Percentiles rank a stretch among this genome's conserved stretches.
Conservation (phyloP, 2,888 invertebrate species). For the Branchipolynoe longqiensis region DNA sequence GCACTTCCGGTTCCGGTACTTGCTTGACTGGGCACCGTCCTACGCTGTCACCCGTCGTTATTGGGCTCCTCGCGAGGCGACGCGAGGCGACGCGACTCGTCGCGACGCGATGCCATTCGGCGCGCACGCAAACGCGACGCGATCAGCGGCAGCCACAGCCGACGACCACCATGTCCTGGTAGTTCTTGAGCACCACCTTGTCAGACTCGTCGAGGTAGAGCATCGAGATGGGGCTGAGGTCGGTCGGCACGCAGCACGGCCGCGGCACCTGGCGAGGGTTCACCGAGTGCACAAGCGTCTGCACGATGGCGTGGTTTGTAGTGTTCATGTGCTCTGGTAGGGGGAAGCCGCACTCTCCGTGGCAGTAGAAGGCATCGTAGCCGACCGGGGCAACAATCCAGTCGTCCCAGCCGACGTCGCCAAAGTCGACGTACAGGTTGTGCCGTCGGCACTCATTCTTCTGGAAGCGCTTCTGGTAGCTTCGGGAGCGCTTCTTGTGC, state of each 20-base stretch:
- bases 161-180: slow-evolving; percentile 98
- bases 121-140: neutral
- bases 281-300: slow-evolving; percentile 96
- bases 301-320: slow-evolving; percentile 99
- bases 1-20: no score
- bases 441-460: slow-evolving; percentile 88
- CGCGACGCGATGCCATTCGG: neutral
- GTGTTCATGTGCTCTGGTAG: slow-evolving; percentile 96
- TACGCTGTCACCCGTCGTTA: no score
- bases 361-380: slow-evolving; percentile 97
- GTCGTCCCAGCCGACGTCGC: slow-evolving; percentile 98
- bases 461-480: slow-evolving; percentile 84
- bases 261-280: slow-evolving; percentile 95
- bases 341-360: slow-evolving; percentile 96
- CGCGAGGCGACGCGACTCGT: neutral
- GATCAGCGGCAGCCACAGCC: slow-evolving; percentile 97
- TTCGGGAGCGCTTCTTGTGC: slow-evolving; percentile 84
- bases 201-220: slow-evolving; percentile 96
- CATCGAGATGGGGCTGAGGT: slow-evolving; percentile 96
- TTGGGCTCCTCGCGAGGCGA: no score
- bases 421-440: slow-evolving; percentile 96
- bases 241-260: slow-evolving; percentile 98
- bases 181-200: slow-evolving; percentile 98
- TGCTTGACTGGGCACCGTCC: no score
- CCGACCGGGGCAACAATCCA: slow-evolving; percentile 99